A percentile compares a stretch with the other conserved stretches of the same genome.
Evolutionary conservation across 1,140 invertebrate genomes (phyloP).

Genomic region (Camponotus floridanus): DNA sequence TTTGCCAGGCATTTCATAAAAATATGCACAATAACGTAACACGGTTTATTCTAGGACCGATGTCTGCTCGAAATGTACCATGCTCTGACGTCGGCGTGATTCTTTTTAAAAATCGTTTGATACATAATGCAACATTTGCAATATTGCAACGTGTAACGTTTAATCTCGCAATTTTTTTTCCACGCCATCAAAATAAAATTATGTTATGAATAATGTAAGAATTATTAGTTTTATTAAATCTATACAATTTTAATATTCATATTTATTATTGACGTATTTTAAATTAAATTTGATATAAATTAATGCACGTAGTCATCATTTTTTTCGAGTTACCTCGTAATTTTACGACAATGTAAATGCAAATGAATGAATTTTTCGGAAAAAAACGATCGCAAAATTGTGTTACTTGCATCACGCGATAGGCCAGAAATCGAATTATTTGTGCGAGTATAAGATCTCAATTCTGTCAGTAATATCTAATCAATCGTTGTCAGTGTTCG

Average conservation of each 20-base stretch:
- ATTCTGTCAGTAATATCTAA: slow-evolving; percentile 60
- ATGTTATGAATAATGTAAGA: background rate
- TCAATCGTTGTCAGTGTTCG: slow-evolving; percentile 65
- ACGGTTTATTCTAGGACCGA: slow-evolving; percentile 70
- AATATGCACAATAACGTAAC: slow-evolving; percentile 74
- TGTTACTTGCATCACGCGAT: background rate
- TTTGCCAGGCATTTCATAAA: slow-evolving; percentile 72
- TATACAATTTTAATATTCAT: background rate
- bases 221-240: too few species aligned
- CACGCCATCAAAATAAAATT: background rate
- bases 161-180: background rate
- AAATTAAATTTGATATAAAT: background rate
- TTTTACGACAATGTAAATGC: too few species aligned
- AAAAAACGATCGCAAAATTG: background rate
- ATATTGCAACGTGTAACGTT: background rate
- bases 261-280: background rate
- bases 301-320: background rate
- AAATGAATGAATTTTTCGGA: background rate
- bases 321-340: background rate
- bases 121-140: slow-evolving; percentile 17
- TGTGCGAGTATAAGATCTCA: slow-evolving; percentile 48
- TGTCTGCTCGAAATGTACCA: slow-evolving; percentile 51
- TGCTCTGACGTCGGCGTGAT: slow-evolving; percentile 32
- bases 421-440: background rate
- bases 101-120: slow-evolving; percentile 37